Percentiles rank a stretch among this genome's conserved stretches.
Conservation (phyloP, 2,797 vertebrate species). For the Fringilla coelebs region DNA sequence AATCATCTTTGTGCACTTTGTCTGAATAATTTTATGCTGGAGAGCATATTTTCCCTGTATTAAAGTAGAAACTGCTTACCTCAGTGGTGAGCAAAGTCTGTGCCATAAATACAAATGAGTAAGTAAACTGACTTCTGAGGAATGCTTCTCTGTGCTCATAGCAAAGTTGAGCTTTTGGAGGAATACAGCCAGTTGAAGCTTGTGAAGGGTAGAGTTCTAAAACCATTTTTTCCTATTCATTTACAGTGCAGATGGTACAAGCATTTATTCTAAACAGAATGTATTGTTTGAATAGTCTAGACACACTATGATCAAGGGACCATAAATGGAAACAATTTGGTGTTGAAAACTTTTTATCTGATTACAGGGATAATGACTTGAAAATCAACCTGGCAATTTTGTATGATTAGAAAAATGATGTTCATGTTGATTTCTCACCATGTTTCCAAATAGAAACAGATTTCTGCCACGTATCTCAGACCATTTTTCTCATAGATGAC, state of each 20-base stretch:
- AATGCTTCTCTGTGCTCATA: not conserved
- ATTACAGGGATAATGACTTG: conserved; percentile 33
- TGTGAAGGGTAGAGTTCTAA: not conserved
- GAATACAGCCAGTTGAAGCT: not conserved
- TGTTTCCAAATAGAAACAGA: conserved; percentile 20
- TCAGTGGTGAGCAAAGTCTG: not conserved
- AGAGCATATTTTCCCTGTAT: not conserved
- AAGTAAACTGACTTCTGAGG: conserved; percentile 2
- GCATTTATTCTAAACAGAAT: not conserved
- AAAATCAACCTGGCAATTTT: conserved; percentile 41
- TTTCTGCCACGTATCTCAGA: not conserved
- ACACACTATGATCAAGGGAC: not conserved
- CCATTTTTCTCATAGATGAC: not conserved
- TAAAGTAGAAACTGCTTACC: conserved; percentile 10
- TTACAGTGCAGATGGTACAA: not conserved
- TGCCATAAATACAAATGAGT: conserved; percentile 14
- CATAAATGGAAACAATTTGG: not conserved
- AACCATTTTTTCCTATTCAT: not conserved
- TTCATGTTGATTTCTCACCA: conserved; percentile 17
- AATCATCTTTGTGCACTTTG: not conserved
- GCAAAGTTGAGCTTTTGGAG: not conserved
- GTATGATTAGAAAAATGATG: conserved; percentile 32
- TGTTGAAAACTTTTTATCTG: conserved; percentile 6
- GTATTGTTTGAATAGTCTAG: not conserved
- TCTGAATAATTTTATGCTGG: not conserved